Base-by-base conservation (phyloP, 2,797 vertebrate genomes). In the Heteromormyrus szaboi region DNA sequence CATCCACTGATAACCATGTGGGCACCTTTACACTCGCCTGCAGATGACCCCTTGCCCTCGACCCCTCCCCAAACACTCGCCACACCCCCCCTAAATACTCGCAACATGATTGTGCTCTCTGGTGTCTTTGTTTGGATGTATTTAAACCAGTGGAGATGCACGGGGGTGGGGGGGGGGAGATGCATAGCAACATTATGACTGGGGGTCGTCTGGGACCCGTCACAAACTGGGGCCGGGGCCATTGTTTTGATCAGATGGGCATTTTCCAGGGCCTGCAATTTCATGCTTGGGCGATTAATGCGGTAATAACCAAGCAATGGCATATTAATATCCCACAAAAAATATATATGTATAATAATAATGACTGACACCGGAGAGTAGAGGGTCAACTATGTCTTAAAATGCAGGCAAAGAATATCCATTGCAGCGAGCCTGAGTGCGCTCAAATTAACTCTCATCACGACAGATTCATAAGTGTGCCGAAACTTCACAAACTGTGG, bases 181-280 rank as follows among this genome's bases (percentile, higher is more conserved):
- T 25, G 25, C 9, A 88, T 81, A 33, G 62, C 25, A 84, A 89
- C 44, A 85, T 85, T 85, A 17, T 51, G 29, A 86, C 48, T 90
- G 37, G 22, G 22, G 33, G 33, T n/a, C 11, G 51, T 25, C 44
- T 59, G 33, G 29, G 86, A 88, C 56, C 12, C 50, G 17, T 17
- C 29, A 8, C 84, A 89, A n/a, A 59, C 51, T 56, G 51, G 88
- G 89, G 89, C 91, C 90, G 89, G 91, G 88, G 86, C 88, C 89
- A 88, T 86, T 88, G 91, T 90, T 91, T 90, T 9, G 37, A 86
- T 68, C 89, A 91, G 92, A 90, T 91, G 41, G 44, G 87, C 90
- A 91, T 92, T 92, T 93, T 91, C 12, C 90, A 91, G 89, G 22
- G 87, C 90, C 90, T 90, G 89, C 92, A 93, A 94, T 94, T 93